phyloP scores from a whole-genome alignment of 2,888 invertebrate genomes.

The Boloria selene region DNA sequence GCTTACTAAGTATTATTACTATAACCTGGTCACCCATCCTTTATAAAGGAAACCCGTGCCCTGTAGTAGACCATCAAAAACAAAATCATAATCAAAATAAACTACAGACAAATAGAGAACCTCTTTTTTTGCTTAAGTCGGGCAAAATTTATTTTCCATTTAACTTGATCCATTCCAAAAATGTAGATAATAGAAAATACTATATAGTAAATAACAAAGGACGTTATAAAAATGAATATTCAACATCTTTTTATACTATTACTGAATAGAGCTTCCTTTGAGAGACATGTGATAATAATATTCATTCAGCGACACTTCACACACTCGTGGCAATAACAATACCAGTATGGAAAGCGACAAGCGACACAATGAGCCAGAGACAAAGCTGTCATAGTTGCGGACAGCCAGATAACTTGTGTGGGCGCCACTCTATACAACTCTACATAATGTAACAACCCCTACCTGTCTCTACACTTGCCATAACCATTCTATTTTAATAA shows the following conservation, averaged over 20 bases:
- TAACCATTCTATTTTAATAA: no score
- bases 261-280: conserved; percentile 34
- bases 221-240: neutral
- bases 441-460: conserved; percentile 2
- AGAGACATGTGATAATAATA: conserved; percentile 33
- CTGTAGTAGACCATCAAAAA: no score
- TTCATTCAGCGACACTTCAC: conserved; percentile 32
- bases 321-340: conserved; percentile 32
- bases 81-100: no score
- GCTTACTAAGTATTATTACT: no score
- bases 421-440: conserved; percentile 15
- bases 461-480: no score
- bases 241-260: neutral
- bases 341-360: conserved; percentile 34
- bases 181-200: neutral
- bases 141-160: no score
- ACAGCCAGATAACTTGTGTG: conserved; percentile 16
- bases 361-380: conserved; percentile 32
- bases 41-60: no score
- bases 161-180: neutral
- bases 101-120: no score
- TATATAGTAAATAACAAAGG: neutral
- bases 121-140: no score
- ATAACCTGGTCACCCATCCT: no score
- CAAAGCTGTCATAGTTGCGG: conserved; percentile 44